Conservation (phyloP, 2,113 vertebrate genomes). For the Nettapus auritus region DNA sequence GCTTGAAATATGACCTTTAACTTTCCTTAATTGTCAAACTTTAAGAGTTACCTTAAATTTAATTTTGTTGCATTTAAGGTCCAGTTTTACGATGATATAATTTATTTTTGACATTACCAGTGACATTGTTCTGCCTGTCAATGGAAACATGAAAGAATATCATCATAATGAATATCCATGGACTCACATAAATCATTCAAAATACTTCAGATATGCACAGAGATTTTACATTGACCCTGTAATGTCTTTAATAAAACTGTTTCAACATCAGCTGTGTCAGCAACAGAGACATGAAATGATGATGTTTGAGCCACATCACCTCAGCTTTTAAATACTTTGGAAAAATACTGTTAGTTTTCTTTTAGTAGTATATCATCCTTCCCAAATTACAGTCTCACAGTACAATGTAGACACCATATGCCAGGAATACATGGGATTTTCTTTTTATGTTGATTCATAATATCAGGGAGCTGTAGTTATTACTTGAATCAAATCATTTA, state of each 20-base stretch:
- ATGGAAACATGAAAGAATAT: conserved; percentile 35
- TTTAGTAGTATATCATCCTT: neutral
- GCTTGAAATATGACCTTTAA: conserved; percentile 32
- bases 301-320: neutral
- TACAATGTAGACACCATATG: neutral
- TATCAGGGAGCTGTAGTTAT: neutral
- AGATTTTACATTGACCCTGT: conserved; percentile 61
- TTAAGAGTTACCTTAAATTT: conserved; percentile 41
- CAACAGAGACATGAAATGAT: neutral
- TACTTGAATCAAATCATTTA: neutral
- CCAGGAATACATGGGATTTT: neutral
- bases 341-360: conserved; percentile 22
- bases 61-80: conserved; percentile 43
- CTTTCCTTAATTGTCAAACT: conserved; percentile 43
- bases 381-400: neutral
- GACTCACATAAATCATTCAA: conserved; percentile 48
- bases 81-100: conserved; percentile 14
- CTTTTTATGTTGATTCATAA: neutral
- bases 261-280: conserved; percentile 47
- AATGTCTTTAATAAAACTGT: conserved; percentile 62
- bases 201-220: conserved; percentile 4
- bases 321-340: neutral
- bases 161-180: conserved; percentile 36
- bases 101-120: conserved; percentile 40
- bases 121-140: conserved; percentile 62